Percentiles rank a stretch among this genome's conserved stretches.
These are phyloP conservation scores for Caenorhabditis sp. DNA, from an alignment of 2,888 invertebrate genomes.

Conservation along the genomic window DNA sequence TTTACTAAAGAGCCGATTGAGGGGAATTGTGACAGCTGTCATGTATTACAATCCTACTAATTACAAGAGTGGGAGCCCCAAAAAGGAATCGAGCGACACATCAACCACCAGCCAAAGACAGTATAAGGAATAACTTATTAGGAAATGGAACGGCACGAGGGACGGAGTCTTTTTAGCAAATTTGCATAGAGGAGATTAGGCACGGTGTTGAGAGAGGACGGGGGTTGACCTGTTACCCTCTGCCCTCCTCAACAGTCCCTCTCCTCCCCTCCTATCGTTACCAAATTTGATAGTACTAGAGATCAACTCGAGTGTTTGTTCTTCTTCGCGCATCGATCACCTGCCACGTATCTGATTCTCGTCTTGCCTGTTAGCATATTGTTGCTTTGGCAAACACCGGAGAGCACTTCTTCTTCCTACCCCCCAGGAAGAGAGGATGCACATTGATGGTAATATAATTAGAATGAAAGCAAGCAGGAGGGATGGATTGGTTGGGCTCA, in stretches of 20 bases:
- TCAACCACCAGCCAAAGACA: conserved; percentile 4
- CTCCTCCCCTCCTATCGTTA: conserved; percentile 41
- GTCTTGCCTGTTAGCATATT: conserved; percentile 61
- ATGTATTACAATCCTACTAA: conserved; percentile 53
- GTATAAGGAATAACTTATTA: conserved; percentile 20
- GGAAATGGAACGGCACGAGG: conserved; percentile 25
- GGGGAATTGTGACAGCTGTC: conserved; percentile 55
- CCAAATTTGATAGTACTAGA: conserved; percentile 67
- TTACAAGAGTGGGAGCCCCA: conserved; percentile 20
- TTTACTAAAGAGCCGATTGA: conserved; percentile 56
- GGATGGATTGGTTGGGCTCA: conserved; percentile 1
- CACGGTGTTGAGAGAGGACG: conserved; percentile 40
- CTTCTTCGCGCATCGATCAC: conserved; percentile 65
- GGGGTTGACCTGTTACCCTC: conserved; percentile 47
- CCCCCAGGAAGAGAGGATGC: background rate
- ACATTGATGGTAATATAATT: conserved; percentile 49
- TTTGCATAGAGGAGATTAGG: conserved; percentile 67
- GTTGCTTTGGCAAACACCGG: conserved; percentile 62
- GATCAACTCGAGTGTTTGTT: conserved; percentile 66
- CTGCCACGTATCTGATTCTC: conserved; percentile 59
- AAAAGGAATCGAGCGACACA: conserved; percentile 31
- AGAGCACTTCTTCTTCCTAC: conserved; percentile 5
- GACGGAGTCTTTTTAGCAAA: conserved; percentile 56
- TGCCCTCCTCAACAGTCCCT: too few species aligned
- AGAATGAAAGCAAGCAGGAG: conserved; percentile 3